Evolutionary conservation across 2,113 vertebrate genomes (phyloP).

Genomic region (Nannospalax galili): DNA sequence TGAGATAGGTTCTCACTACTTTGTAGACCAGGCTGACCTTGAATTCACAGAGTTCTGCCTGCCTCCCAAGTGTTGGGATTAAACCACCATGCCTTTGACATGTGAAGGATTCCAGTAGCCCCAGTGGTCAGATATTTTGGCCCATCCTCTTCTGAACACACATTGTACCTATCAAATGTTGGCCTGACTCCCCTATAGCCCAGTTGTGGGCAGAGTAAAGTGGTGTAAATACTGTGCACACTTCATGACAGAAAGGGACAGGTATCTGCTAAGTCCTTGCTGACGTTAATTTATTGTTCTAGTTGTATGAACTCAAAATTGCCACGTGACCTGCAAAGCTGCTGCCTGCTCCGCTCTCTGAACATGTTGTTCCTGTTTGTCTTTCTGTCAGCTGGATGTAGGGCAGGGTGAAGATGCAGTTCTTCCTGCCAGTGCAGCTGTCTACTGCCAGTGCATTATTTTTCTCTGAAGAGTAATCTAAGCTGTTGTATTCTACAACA

Average conservation of each 20-base stretch:
- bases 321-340: background rate
- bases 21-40: too few species aligned
- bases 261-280: too few species aligned
- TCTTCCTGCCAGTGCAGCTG: background rate
- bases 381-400: background rate
- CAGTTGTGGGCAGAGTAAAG: background rate
- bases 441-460: background rate
- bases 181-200: background rate
- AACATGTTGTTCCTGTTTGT: too few species aligned
- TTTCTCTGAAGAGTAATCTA: background rate
- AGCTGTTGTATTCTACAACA: background rate
- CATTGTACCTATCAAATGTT: background rate
- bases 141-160: background rate
- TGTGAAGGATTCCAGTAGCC: background rate
- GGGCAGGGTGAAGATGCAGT: background rate
- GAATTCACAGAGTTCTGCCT: too few species aligned
- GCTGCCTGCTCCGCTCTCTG: background rate
- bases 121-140: background rate
- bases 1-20: too few species aligned
- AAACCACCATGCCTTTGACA: too few species aligned
- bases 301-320: too few species aligned
- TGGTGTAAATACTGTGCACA: too few species aligned
- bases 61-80: too few species aligned
- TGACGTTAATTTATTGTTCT: too few species aligned
- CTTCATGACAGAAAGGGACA: too few species aligned